Conservation (phyloP, 92 coral and sea anemone species). For the Umimayanthus kanabou region DNA sequence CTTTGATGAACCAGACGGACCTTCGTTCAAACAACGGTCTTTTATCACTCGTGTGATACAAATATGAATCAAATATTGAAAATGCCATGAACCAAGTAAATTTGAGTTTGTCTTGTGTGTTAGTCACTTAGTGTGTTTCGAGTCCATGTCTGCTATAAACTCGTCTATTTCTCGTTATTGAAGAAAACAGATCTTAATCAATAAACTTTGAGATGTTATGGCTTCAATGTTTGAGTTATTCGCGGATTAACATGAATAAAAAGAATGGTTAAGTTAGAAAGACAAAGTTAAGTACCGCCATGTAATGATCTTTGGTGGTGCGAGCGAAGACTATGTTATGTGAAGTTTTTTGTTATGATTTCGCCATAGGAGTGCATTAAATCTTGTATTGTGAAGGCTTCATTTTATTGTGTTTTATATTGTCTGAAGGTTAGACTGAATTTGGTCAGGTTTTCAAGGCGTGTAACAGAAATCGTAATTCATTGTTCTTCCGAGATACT, state of each 20-base stretch:
- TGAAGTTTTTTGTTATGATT: constrained; percentile 31
- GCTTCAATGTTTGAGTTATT: neutral
- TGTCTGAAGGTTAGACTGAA: constrained; percentile 12
- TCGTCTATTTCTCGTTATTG: constrained; percentile 22
- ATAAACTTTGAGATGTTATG: constrained; percentile 13
- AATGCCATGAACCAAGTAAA: neutral
- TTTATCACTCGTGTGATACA: constrained; percentile 18
- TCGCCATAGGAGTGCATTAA: constrained; percentile 31
- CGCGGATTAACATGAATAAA: neutral
- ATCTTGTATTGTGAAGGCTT: constrained; percentile 31
- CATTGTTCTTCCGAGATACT: neutral
- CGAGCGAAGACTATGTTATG: constrained; percentile 1
- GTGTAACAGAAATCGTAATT: neutral
- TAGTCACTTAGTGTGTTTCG: neutral
- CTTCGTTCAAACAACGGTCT: neutral
- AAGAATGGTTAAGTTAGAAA: neutral
- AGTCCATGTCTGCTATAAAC: constrained; percentile 9
- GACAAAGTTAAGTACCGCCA: neutral
- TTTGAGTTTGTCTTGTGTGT: neutral
- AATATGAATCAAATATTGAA: constrained; percentile 20
- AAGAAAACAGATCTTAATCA: neutral
- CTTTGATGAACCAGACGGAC: neutral
- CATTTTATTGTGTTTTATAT: constrained; percentile 15
- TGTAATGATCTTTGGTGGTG: neutral
- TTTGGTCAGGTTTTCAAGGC: neutral